phyloP scores from a whole-genome alignment of 2,797 vertebrate species.

The Bradypus variegatus region DNA sequence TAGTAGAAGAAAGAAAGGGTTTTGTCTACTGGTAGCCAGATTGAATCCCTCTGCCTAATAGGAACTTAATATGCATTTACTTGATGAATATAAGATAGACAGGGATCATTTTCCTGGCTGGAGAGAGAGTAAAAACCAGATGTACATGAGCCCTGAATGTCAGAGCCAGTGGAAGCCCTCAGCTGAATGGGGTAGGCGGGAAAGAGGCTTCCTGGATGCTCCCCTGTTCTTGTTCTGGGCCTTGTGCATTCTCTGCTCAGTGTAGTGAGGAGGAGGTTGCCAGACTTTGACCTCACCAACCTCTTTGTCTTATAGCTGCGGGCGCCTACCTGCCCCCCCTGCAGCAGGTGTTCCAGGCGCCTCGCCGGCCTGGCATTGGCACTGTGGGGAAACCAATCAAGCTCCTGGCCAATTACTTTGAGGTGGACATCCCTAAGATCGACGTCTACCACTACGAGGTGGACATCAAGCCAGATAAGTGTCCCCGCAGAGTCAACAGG shows the following conservation, averaged over 20 bases:
- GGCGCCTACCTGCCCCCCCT: constrained; percentile 87
- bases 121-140: constrained; percentile 7
- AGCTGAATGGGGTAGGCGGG: background rate
- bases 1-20: background rate
- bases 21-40: constrained; percentile 37
- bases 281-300: constrained; percentile 24
- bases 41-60: constrained; percentile 26
- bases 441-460: constrained; percentile 98
- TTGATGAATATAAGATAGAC: constrained; percentile 37
- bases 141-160: background rate
- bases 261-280: background rate
- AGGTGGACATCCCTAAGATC: constrained; percentile 99
- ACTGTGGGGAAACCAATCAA: constrained; percentile 99
- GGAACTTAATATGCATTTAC: constrained; percentile 22
- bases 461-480: constrained; percentile 99
- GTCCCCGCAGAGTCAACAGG: constrained; percentile 98
- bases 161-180: constrained; percentile 20
- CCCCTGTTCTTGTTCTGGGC: background rate
- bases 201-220: background rate
- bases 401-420: constrained; percentile 98
- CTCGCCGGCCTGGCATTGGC: constrained; percentile 95
- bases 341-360: constrained; percentile 99
- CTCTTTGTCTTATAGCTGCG: constrained; percentile 69
- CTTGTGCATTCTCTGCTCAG: constrained; percentile 2
- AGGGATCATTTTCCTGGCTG: constrained; percentile 37